Evolutionary conservation across 2,113 vertebrate species (phyloP).

Genomic region (Lophotis ruficrista): DNA sequence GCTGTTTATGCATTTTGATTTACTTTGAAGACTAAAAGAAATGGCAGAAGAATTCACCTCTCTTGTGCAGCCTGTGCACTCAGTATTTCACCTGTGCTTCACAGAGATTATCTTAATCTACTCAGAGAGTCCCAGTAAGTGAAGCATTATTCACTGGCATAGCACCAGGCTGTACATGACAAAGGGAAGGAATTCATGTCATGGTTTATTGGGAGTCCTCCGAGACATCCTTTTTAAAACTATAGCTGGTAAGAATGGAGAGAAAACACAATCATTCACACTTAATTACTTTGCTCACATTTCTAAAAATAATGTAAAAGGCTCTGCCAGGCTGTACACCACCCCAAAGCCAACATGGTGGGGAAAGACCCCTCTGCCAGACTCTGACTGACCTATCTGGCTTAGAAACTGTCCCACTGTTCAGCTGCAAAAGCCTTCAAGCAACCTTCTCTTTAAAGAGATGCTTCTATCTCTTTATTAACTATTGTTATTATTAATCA

Average conservation of each 20-base stretch:
- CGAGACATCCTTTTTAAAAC: background rate
- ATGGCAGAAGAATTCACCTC: background rate
- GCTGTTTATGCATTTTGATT: background rate
- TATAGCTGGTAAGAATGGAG: background rate
- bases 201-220: background rate
- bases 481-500: background rate
- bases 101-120: background rate
- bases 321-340: background rate
- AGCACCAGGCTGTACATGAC: background rate
- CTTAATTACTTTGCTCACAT: background rate
- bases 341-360: rapidly evolving
- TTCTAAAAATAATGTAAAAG: background rate
- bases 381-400: background rate
- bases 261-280: background rate
- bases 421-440: background rate
- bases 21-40: background rate
- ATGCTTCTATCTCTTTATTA: background rate
- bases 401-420: rapidly evolving
- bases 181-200: background rate
- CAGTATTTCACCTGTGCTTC: background rate
- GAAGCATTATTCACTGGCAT: too few relatives aligned
- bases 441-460: background rate
- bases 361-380: background rate
- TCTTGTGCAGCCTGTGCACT: background rate
- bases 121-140: background rate